A percentile compares a stretch with the other conserved stretches of the same genome.
Evolutionary conservation across 53 echinoderm and acorn worm genomes (phyloP).

Genomic region (Patiria pectinifera): DNA sequence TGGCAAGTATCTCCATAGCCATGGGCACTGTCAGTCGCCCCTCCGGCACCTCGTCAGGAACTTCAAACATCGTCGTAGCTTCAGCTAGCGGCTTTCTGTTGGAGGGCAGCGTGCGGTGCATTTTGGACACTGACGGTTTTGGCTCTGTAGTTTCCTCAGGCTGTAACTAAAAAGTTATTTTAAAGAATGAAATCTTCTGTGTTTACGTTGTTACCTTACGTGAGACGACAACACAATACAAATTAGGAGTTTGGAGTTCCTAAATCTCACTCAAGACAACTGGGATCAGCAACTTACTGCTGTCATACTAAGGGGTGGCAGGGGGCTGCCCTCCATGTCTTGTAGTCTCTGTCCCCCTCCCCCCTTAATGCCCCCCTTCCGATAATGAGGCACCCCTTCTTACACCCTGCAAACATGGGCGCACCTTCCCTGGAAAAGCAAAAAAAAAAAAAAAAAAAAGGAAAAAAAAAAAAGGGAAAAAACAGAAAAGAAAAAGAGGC

Average conservation of each 20-base stretch:
- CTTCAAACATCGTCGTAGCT: slow-evolving; percentile 54
- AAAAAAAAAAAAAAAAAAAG: no score
- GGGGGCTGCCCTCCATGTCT: no score
- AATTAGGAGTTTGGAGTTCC: neutral
- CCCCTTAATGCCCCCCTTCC: no score
- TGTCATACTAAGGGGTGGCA: no score
- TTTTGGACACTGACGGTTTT: neutral
- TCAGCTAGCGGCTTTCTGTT: slow-evolving; percentile 46
- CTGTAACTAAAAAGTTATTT: neutral
- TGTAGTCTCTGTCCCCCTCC: no score
- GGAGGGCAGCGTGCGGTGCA: slow-evolving; percentile 61
- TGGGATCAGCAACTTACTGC: no score
- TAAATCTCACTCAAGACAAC: neutral
- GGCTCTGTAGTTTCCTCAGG: neutral
- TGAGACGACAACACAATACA: no score
- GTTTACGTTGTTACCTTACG: neutral
- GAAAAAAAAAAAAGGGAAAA: no score
- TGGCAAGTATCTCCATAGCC: slow-evolving; percentile 87
- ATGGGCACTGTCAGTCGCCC: slow-evolving; percentile 83
- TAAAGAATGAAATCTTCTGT: neutral
- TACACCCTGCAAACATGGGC: no score
- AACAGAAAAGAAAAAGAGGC: no score
- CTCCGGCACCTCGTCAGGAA: slow-evolving; percentile 70
- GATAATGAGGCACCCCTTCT: no score
- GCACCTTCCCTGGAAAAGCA: no score